These are phyloP conservation scores for Brachycybe producta DNA, from an alignment of 2,888 invertebrate genomes.

Conservation along the genomic window DNA sequence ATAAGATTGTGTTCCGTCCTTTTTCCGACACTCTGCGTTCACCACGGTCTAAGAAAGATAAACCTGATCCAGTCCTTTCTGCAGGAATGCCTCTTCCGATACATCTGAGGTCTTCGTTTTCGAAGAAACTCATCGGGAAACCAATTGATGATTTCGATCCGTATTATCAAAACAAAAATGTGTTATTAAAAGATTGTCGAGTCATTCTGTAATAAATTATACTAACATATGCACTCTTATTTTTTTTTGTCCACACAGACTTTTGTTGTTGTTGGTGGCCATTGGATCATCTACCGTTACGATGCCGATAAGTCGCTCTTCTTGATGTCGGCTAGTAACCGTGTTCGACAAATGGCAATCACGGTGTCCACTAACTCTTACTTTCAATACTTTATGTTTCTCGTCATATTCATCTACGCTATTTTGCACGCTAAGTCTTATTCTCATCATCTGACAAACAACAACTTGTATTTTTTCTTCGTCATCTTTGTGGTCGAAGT, in stretches of 20 bases:
- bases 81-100: conserved; percentile 10
- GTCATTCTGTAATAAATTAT: neutral
- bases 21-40: too few species aligned
- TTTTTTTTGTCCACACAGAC: conserved; percentile 8
- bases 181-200: neutral
- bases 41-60: too few species aligned
- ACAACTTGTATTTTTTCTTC: conserved; percentile 46
- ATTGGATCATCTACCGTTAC: conserved; percentile 10
- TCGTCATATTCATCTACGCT: neutral
- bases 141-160: conserved; percentile 9
- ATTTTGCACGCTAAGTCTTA: neutral
- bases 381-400: conserved; percentile 7
- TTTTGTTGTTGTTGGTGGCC: conserved; percentile 1
- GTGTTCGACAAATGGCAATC: neutral
- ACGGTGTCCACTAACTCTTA: neutral
- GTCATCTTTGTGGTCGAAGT: conserved; percentile 89
- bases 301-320: neutral
- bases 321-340: neutral
- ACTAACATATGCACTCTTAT: neutral
- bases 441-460: neutral
- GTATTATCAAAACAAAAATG: conserved; percentile 3
- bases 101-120: conserved; percentile 4
- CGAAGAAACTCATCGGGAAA: neutral
- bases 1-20: too few species aligned
- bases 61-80: neutral